phyloP scores from a whole-genome alignment of 2,888 invertebrate genomes.

The Allacma fusca region DNA sequence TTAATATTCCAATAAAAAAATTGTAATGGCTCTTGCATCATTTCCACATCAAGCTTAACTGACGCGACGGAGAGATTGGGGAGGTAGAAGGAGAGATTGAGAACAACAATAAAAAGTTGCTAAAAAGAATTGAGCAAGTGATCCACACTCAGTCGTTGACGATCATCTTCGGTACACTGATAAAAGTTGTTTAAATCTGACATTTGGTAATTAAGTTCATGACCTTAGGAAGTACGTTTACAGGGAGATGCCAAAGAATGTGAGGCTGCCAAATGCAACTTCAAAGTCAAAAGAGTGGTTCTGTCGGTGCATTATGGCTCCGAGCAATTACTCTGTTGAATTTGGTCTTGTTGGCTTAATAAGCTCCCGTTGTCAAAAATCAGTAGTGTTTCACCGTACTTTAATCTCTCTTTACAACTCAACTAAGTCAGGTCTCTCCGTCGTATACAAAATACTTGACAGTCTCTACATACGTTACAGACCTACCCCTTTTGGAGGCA shows the following conservation, averaged over 20 bases:
- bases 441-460: too few species aligned
- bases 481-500: too few species aligned
- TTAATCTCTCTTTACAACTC: too few species aligned
- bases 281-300: not conserved
- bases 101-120: not conserved
- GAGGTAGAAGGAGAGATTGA: not conserved
- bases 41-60: not conserved
- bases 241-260: not conserved
- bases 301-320: slow-evolving; percentile 30
- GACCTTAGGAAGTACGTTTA: slow-evolving; percentile 30
- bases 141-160: not conserved
- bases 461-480: too few species aligned
- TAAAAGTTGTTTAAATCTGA: slow-evolving; percentile 37
- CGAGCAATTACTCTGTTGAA: slow-evolving; percentile 29
- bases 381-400: not conserved
- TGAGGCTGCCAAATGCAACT: slow-evolving; percentile 6
- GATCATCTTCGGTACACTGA: not conserved
- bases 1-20: too few species aligned
- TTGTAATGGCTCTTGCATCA: not conserved
- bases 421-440: too few species aligned
- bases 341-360: slow-evolving; percentile 30
- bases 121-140: not conserved
- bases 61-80: not conserved
- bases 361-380: slow-evolving; percentile 5
- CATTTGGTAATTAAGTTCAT: slow-evolving; percentile 45